Conservation (phyloP, 1,140 invertebrate species). For the Penaeus vannamei region DNA sequence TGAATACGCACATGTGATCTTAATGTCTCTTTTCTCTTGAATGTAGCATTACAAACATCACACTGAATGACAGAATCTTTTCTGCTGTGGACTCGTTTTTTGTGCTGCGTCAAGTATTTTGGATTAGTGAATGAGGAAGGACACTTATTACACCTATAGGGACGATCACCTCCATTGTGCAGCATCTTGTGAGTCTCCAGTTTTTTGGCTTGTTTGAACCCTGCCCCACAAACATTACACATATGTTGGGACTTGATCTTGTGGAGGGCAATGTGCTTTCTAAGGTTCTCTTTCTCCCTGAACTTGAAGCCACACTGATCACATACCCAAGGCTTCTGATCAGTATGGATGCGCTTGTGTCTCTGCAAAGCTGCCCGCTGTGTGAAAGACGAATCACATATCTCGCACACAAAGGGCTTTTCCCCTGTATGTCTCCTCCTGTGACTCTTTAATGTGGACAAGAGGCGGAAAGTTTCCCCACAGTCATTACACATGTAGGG, state of each 20-base stretch:
- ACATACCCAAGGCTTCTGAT: constrained; percentile 94
- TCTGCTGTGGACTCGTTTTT: constrained; percentile 69
- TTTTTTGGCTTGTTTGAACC: constrained; percentile 94
- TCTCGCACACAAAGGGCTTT: constrained; percentile 72
- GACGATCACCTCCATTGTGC: constrained; percentile 79
- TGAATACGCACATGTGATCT: constrained; percentile 78
- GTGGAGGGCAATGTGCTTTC: constrained; percentile 76
- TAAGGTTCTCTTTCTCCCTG: constrained; percentile 71
- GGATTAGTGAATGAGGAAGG: constrained; percentile 69
- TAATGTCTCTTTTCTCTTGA: constrained; percentile 79
- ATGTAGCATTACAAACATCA: constrained; percentile 70
- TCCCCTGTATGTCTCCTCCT: constrained; percentile 67
- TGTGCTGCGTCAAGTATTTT: constrained; percentile 69
- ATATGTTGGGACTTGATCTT: constrained; percentile 76
- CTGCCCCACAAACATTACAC: constrained; percentile 77
- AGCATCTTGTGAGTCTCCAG: constrained; percentile 90
- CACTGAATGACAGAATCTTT: constrained; percentile 68
- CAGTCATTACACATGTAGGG: constrained; percentile 93
- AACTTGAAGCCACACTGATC: constrained; percentile 81
- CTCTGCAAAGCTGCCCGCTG: constrained; percentile 92
- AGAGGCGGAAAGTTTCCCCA: constrained; percentile 82
- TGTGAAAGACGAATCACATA: constrained; percentile 78
- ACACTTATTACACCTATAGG: constrained; percentile 68
- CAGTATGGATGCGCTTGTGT: constrained; percentile 94
- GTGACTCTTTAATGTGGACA: constrained; percentile 68